Base-by-base conservation (phyloP, 1,140 invertebrate genomes). In the Drosophila elegans region DNA sequence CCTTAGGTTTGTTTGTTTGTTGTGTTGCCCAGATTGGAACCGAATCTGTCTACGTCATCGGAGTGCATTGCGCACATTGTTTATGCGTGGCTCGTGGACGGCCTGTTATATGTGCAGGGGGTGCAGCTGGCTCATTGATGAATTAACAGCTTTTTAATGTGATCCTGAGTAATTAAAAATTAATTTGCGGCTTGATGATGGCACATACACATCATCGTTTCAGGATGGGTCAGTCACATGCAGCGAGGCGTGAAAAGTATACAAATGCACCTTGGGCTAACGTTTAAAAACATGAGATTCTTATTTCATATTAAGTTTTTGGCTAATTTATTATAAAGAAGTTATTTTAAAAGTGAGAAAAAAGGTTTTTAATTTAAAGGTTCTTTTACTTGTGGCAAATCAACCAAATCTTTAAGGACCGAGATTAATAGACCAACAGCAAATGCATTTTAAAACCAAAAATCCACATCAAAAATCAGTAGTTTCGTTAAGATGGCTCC, bases 131-230 rank as follows among this genome's bases (percentile, higher is more conserved):
- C 64, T 71, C 36, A 64, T 74, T 74, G 57, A 74, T 63, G 7
- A 74, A 74, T 74, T 74, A 74, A 74, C 69, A 44, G 69, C 59
- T 29, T 74, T 74, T 74, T 74, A 74, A 74, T 74, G 69, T 64
- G 59, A 64, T 64, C 45, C 39, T 32, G 51, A 44, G 39, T 32
- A 39, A 74, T 74, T 74, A 74, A 74, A 55, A 49, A 61, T 55
- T 74, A 62, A 74, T 73, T 74, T 62, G 57, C 52, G 39, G 38
- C 42, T 25, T 7, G 42, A 42, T 54, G 57, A 62, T 55, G 49
- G 62, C 21, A 46, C 25, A 42, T 27, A 42, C 13, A 13, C 41
- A 46, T 69, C 49, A 69, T 56, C 42, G 7, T 6, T 36, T 36
- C 13, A 48, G 60, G 52, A 53, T 67, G 44, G 74, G 74, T 76